Conservation (phyloP, 2,888 invertebrate species). For the Drosophila fulvimacula region DNA sequence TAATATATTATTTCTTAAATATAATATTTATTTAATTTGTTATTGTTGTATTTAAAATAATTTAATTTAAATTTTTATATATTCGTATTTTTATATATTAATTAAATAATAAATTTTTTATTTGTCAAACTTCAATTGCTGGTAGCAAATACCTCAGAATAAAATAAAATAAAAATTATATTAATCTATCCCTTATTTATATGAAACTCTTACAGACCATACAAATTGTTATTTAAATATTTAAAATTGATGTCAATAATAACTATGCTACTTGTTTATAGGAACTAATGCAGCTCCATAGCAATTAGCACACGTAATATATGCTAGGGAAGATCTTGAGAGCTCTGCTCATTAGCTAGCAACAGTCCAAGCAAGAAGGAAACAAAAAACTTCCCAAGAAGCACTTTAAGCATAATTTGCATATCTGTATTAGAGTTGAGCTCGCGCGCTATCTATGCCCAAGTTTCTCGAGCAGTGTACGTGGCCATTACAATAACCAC, state of each 20-base stretch:
- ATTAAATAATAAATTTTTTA: too few species aligned
- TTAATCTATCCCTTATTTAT: neutral
- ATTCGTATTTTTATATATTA: too few species aligned
- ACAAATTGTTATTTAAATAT: neutral
- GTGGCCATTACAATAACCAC: slow-evolving; percentile 76
- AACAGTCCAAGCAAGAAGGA: slow-evolving; percentile 13
- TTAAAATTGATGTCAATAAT: neutral
- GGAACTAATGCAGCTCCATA: neutral
- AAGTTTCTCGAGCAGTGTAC: slow-evolving; percentile 59
- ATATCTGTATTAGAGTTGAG: slow-evolving; percentile 51
- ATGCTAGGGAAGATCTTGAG: neutral
- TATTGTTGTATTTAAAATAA: too few species aligned
- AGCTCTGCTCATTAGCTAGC: slow-evolving; percentile 38
- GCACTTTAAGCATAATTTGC: slow-evolving; percentile 53
- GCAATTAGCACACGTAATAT: slow-evolving; percentile 7
- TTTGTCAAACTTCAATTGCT: too few species aligned
- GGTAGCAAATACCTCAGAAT: too few species aligned
- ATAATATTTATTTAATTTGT: too few species aligned
- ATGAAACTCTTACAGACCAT: neutral
- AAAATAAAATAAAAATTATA: too few species aligned
- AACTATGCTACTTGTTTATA: neutral
- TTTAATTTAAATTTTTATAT: too few species aligned
- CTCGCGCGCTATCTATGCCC: slow-evolving; percentile 26
- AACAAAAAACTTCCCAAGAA: slow-evolving; percentile 19
- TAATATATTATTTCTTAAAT: too few species aligned